Base-by-base conservation (phyloP, 2,797 vertebrate genomes). In the Dendrocincla tyrannina region DNA sequence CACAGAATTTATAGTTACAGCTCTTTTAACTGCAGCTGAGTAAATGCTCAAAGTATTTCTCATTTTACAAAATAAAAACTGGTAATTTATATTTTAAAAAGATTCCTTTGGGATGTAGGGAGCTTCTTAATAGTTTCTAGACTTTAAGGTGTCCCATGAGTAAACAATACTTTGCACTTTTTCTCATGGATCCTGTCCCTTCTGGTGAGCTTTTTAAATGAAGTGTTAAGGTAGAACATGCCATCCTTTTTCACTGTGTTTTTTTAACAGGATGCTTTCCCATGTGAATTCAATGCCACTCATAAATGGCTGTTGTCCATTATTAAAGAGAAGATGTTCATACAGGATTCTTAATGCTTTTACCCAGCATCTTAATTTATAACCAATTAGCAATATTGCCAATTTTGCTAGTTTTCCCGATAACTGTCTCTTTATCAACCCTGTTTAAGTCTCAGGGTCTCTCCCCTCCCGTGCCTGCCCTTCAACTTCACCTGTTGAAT, bases 261-360 rank as follows among this genome's bases (percentile, higher is more conserved):
- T 92, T 96, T 95, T 95, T 55, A 62, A 75, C 37, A 84, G 89
- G 90, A 77, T 41, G 58, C 63, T 96, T 97, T 73, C 72, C 86
- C n/a, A 7, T 96, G 23, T 56, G 62, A 86, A 62, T 91, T 92
- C 67, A 84, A 68, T 86, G 60, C 70, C 13, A 2, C 95, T 95
- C 67, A 88, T 55, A 95, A 87, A 59, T 73, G 9, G 17, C 80
- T 60, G 74, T 50, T 16, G 17, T 81, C 85, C 58, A 28, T 91
- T 88, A 82, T 89, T 95, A 89, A 97, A 81, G 30, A 89, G 59
- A 62, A 41, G 37, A 74, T 89, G 23, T 73, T 85, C 93, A 84
- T 93, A 93, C 91, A 95, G 80, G 25, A 82, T 87, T 91, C 72
- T 90, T 81, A 89, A 78, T 75, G 28, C 52, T 70, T 89, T 92